Evolutionary conservation across 2,113 vertebrate genomes (phyloP).

Genomic region (Pygoscelis antarcticus): DNA sequence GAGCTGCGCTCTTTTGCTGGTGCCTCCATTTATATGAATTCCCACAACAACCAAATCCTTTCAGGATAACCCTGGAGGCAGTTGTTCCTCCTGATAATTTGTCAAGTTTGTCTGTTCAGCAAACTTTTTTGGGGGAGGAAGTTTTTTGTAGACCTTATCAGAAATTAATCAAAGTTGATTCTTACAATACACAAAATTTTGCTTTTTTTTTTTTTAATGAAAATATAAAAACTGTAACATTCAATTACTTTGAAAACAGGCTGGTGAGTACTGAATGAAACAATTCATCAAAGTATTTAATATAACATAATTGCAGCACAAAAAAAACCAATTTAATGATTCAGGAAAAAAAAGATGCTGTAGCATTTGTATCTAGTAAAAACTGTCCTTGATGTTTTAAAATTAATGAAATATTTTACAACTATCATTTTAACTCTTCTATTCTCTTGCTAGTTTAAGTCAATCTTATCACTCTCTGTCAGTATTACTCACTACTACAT

Average conservation of each 20-base stretch:
- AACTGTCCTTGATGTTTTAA: neutral
- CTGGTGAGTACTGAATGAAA: neutral
- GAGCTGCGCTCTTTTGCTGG: neutral
- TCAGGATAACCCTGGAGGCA: neutral
- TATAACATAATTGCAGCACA: neutral
- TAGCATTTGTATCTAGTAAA: neutral
- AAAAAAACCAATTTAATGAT: neutral
- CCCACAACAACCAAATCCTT: neutral
- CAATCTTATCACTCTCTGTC: neutral
- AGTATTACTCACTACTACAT: neutral
- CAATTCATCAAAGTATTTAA: neutral
- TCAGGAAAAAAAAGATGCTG: neutral
- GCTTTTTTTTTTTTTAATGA: neutral
- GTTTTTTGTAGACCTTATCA: neutral
- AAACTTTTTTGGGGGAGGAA: neutral
- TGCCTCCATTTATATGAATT: conserved; percentile 1
- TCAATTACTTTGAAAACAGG: neutral
- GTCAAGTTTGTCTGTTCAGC: neutral
- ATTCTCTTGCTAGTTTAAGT: neutral
- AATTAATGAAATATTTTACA: neutral
- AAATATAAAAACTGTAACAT: neutral
- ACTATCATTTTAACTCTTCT: neutral
- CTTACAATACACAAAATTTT: neutral
- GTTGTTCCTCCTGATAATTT: neutral
- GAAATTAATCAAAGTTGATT: neutral